Base-by-base conservation (phyloP, 1,140 invertebrate genomes). In the Polypedilum pembai region DNA sequence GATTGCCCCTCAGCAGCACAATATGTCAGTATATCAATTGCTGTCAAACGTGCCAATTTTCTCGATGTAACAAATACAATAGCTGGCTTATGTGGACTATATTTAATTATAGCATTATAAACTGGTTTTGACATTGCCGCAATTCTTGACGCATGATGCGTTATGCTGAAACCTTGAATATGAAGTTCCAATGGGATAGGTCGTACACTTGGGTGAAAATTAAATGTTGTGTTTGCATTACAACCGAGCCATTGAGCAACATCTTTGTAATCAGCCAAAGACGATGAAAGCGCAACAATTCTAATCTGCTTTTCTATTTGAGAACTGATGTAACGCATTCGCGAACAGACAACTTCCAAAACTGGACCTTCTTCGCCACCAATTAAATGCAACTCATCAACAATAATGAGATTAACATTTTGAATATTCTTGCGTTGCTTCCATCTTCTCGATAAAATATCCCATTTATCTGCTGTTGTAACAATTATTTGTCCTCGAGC, bases 351-450 rank as follows among this genome's bases (percentile, higher is more conserved):
- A 4, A 99, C 93, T 75, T 99, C 98, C 65, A 99, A 83, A 10
- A 98, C 92, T 0, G 98, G 96, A 3, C 94, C 94, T 78, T 94
- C 93, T 78, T 93, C 91, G 0, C 93, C 92, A 1, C 93, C 94
- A 73, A 95, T 87, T 74, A 95, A 82, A 79, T 98, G 97, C n/a
- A 99, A 83, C 79, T 99, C 98, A 84, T 99, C 98, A 21, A 96
- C 94, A 76, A 99, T 97, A 79, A 99, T 98, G 2, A 99, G 84
- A 76, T 96, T 94, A 3, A 99, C 90, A 78, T 96, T 98, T 80
- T 99, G 97, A 0, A 99, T 96, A 81, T 98, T 97, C 82, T 98
- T 98, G 7, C 98, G 86, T 79, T 99, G 96, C 80, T 99, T 99
- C 98, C 98, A 99, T 76, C 98, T 86, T 76, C 98, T 86, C 0